Conservation (phyloP, 2,888 invertebrate genomes). For the Parnassius mnemosyne region DNA sequence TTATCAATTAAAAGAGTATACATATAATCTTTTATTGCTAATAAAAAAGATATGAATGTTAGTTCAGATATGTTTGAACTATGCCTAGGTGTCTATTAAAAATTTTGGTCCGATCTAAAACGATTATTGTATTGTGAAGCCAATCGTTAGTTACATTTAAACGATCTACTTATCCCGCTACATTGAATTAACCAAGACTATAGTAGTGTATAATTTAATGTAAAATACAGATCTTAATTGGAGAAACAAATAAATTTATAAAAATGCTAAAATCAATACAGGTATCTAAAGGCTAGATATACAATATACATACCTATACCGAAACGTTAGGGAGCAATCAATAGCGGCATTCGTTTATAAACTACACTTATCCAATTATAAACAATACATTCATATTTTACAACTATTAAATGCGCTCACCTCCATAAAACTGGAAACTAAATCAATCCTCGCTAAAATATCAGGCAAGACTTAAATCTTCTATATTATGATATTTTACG, state of each 20-base stretch:
- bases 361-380: slow-evolving; percentile 24
- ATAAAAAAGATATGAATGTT: slow-evolving; percentile 63
- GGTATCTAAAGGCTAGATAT: no score
- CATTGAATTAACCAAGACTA: no score
- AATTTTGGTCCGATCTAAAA: slow-evolving; percentile 63
- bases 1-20: slow-evolving; percentile 2
- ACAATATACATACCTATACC: no score
- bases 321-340: not conserved
- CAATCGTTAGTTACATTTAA: slow-evolving; percentile 16
- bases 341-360: slow-evolving; percentile 23
- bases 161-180: slow-evolving; percentile 7
- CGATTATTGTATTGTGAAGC: slow-evolving; percentile 8
- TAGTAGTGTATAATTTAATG: no score
- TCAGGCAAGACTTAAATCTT: slow-evolving; percentile 48
- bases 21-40: slow-evolving; percentile 64
- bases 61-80: slow-evolving; percentile 69
- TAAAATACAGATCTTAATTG: no score
- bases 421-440: slow-evolving; percentile 27
- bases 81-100: slow-evolving; percentile 44
- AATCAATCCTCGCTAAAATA: slow-evolving; percentile 25
- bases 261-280: no score
- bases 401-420: slow-evolving; percentile 39
- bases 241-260: no score
- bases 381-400: slow-evolving; percentile 35
- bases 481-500: slow-evolving; percentile 5